A percentile compares a stretch with the other conserved stretches of the same genome.
Evolutionary conservation across 2,113 vertebrate species (phyloP).

Genomic region (Elephantulus edwardii): DNA sequence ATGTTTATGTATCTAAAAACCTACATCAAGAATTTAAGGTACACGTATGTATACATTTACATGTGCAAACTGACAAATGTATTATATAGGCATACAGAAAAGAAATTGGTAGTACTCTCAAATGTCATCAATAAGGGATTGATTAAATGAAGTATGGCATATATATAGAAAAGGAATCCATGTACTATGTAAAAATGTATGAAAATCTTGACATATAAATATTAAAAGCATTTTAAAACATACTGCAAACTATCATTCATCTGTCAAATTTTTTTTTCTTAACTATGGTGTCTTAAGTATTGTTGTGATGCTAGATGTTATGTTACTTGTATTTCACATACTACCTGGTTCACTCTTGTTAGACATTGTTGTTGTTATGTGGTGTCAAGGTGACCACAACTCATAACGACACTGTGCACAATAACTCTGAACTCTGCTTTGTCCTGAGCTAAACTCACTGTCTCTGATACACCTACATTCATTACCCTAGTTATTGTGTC

Average conservation of each 20-base stretch:
- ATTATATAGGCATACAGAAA: neutral
- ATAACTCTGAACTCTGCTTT: too few relatives aligned
- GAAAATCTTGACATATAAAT: neutral
- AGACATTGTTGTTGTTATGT: too few relatives aligned
- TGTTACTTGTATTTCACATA: too few relatives aligned
- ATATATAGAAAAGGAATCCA: neutral
- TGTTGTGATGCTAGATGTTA: too few relatives aligned
- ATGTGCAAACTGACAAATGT: neutral
- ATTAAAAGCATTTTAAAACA: neutral
- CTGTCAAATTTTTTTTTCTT: too few relatives aligned
- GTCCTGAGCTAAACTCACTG: too few relatives aligned
- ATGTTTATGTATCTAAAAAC: slow-evolving; percentile 38
- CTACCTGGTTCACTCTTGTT: too few relatives aligned
- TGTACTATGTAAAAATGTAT: neutral
- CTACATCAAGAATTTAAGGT: neutral
- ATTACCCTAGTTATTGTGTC: too few relatives aligned
- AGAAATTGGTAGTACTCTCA: neutral
- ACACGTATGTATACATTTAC: neutral
- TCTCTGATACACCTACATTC: too few relatives aligned
- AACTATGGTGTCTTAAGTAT: too few relatives aligned
- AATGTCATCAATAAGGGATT: neutral
- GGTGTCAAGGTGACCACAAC: too few relatives aligned
- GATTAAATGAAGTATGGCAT: neutral
- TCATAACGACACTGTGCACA: too few relatives aligned
- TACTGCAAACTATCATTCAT: neutral